A percentile compares a stretch with the other conserved stretches of the same genome.
Conservation (phyloP, 2,888 invertebrate genomes). For the Dromius quadrimaculatus region DNA sequence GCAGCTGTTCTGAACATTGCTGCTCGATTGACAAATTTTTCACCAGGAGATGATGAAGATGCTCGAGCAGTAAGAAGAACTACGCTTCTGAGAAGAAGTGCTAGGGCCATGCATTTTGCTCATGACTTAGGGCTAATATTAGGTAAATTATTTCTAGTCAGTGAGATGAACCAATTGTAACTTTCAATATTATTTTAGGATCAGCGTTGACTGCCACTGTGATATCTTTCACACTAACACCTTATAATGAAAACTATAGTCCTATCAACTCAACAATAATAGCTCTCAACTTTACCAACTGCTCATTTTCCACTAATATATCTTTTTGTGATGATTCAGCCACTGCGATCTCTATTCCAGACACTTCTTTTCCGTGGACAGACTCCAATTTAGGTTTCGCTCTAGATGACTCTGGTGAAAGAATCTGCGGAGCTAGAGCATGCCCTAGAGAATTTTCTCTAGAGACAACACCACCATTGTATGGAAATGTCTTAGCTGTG, state of each 20-base stretch:
- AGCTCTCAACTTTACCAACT: no score
- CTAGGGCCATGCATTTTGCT: slow-evolving; percentile 70
- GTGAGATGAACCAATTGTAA: no score
- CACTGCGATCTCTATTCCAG: neutral
- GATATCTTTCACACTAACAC: slow-evolving; percentile 46
- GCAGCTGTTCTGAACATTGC: neutral
- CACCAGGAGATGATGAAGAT: slow-evolving; percentile 66
- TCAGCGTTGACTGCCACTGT: slow-evolving; percentile 4
- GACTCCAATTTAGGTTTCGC: slow-evolving; percentile 61
- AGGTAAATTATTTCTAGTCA: slow-evolving; percentile 69
- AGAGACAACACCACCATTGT: slow-evolving; percentile 57
- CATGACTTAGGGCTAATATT: slow-evolving; percentile 72
- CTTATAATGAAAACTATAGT: no score
- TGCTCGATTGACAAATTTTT: slow-evolving; percentile 62
- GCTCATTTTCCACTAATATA: no score
- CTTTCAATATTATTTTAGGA: neutral
- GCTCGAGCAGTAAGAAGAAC: slow-evolving; percentile 60
- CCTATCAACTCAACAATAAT: no score
- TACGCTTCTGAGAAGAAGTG: slow-evolving; percentile 67
- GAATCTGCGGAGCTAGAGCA: slow-evolving; percentile 72
- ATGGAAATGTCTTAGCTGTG: slow-evolving; percentile 64
- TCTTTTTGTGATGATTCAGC: no score
- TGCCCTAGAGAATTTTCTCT: slow-evolving; percentile 64
- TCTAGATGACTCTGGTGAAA: slow-evolving; percentile 68
- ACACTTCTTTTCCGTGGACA: neutral